Base-by-base conservation (phyloP, 2,113 vertebrate genomes). In the Porphyrio hochstetteri region DNA sequence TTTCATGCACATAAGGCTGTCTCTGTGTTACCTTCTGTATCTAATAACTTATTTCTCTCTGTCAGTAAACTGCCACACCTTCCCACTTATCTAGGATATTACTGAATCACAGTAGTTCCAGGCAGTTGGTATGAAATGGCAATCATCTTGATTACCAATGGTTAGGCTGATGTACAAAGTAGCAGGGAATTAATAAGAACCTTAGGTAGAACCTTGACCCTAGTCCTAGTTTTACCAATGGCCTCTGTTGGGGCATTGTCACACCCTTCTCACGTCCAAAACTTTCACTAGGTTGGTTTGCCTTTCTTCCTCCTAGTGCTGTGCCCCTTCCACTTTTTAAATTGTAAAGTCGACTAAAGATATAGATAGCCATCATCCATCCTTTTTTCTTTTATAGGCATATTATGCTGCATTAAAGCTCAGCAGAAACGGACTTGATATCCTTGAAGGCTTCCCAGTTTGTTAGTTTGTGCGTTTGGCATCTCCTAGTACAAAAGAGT, bases 391-490 rank as follows among this genome's bases (percentile, higher is more conserved):
- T 78, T 59, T 27, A 40, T 68, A 48, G 14, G 21, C 13, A 4
- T 60, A 10, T 42, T 64, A 29, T 25, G 5, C 21, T 83, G 46
- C 59, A 20, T 69, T 93, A 44, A 79, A 82, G 14, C 38, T 92
- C 40, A 71, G 27, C 28, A 85, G 75, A 60, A 48, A n/a, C 36
- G 29, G 38, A 25, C 35, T 70, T 0, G 0, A 27, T 35, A 29
- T 42, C 31, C 18, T 33, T 16, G 29, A 57, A 27, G 0, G 2
- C 40, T 80, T 82, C 16, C 35, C 31, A 74, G 24, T 80, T 86
- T 53, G 55, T 63, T 42, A 36, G 48, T 75, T 42, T 57, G n/a
- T 16, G 7, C 7, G 1, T 64, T 82, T 82, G 57, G 13, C 36
- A 57, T 78, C 33, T 82, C 44, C 56, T 36, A 59, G 46, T 52